Evolutionary conservation across 2,888 invertebrate genomes (phyloP).

Genomic region (Ctenicera cuprea): DNA sequence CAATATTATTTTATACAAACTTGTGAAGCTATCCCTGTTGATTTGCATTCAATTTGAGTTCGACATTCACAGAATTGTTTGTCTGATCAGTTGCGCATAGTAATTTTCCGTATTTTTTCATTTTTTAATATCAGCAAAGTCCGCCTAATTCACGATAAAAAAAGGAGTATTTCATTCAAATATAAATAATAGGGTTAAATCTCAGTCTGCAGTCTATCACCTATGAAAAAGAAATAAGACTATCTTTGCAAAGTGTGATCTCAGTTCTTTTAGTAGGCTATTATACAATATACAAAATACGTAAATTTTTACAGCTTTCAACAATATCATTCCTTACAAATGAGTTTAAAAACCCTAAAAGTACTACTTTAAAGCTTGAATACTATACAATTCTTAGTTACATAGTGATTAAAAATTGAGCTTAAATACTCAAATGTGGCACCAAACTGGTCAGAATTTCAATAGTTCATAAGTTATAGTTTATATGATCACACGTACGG

Average conservation of each 20-base stretch:
- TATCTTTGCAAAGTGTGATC: constrained; percentile 64
- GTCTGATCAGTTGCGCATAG: too few relatives aligned
- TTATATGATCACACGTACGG: constrained; percentile 69
- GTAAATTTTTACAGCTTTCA: constrained; percentile 66
- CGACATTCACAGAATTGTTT: too few relatives aligned
- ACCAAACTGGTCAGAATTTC: constrained; percentile 72
- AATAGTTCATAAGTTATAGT: constrained; percentile 61
- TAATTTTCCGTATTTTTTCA: too few relatives aligned
- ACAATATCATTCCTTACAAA: constrained; percentile 64
- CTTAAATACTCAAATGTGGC: constrained; percentile 72
- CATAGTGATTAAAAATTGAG: constrained; percentile 69
- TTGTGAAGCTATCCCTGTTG: too few relatives aligned
- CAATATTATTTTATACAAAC: too few relatives aligned
- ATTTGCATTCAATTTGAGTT: too few relatives aligned
- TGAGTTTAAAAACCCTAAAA: constrained; percentile 68
- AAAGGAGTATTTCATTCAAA: background rate
- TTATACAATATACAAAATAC: constrained; percentile 71
- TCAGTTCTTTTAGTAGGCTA: constrained; percentile 64
- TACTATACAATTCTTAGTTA: constrained; percentile 63
- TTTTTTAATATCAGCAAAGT: too few relatives aligned
- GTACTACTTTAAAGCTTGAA: constrained; percentile 70
- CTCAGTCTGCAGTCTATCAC: constrained; percentile 14
- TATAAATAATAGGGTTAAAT: background rate
- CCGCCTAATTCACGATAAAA: background rate
- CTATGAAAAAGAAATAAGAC: constrained; percentile 55